Percentiles rank a stretch among this genome's conserved stretches.
Conservation (phyloP, 2,113 vertebrate genomes). For the Echinops telfairi region DNA sequence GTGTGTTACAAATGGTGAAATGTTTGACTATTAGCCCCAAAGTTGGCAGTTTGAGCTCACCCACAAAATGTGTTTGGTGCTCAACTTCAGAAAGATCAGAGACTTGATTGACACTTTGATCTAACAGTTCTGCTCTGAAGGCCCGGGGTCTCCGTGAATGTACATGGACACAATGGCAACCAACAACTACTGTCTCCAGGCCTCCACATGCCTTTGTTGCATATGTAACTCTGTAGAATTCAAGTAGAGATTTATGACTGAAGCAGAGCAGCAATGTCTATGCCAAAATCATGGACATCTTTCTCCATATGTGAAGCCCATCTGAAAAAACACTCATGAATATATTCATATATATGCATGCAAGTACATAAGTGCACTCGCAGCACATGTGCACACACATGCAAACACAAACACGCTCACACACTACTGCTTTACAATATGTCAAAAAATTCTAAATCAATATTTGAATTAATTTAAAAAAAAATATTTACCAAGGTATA, state of each 20-base stretch:
- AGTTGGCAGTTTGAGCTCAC: not conserved
- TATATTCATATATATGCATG: no score
- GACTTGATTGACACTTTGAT: not conserved
- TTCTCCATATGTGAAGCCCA: not conserved
- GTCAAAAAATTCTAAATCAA: not conserved
- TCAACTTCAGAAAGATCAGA: not conserved
- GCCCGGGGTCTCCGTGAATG: not conserved
- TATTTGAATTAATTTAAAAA: no score
- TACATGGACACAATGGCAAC: not conserved
- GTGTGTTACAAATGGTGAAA: not conserved
- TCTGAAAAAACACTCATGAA: not conserved
- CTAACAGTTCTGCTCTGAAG: not conserved
- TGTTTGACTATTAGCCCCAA: not conserved
- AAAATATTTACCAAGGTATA: not conserved
- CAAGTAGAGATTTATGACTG: not conserved
- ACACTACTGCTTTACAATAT: not conserved
- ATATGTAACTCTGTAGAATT: not conserved
- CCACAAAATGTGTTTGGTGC: not conserved
- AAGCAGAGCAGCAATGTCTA: not conserved
- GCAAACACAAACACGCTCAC: not conserved
- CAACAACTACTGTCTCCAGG: not conserved
- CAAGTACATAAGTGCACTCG: accelerated
- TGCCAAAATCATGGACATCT: not conserved
- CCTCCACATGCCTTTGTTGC: no score
- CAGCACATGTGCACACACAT: not conserved